Conservation (phyloP, 2,113 vertebrate genomes). For the Malaclemys terrapin region DNA sequence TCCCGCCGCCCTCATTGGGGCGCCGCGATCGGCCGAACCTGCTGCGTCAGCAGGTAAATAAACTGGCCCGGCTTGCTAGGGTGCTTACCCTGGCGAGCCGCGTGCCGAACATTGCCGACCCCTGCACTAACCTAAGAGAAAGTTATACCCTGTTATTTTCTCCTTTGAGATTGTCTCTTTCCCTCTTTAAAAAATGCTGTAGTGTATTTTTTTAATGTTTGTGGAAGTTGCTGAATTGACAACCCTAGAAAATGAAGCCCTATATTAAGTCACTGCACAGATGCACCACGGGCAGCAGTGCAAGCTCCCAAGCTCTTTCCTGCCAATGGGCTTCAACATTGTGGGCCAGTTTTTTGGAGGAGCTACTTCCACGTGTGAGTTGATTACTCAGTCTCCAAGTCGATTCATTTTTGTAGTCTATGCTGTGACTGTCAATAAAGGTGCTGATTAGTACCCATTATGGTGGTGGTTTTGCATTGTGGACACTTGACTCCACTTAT, state of each 20-base stretch:
- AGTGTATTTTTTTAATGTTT: neutral
- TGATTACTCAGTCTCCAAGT: neutral
- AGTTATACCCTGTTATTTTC: neutral
- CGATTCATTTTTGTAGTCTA: neutral
- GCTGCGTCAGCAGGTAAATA: too few relatives aligned
- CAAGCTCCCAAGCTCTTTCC: neutral
- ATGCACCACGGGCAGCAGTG: neutral
- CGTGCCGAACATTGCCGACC: too few relatives aligned
- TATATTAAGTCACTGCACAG: neutral
- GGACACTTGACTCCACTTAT: neutral
- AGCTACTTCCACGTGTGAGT: neutral
- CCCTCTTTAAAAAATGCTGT: slow-evolving; percentile 15
- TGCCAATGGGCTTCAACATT: neutral
- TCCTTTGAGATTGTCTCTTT: slow-evolving; percentile 1
- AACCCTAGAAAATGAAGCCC: neutral
- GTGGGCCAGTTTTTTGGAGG: neutral
- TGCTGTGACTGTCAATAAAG: neutral
- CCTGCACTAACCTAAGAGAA: slow-evolving; percentile 19
- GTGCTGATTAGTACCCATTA: neutral
- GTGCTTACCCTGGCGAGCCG: too few relatives aligned
- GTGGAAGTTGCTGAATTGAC: slow-evolving; percentile 5
- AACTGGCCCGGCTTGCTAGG: too few relatives aligned
- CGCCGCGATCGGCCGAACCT: too few relatives aligned
- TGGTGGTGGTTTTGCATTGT: neutral
- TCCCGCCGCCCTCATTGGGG: too few relatives aligned